Base-by-base conservation (phyloP, 2,113 vertebrate genomes). In the Sprattus sprattus region DNA sequence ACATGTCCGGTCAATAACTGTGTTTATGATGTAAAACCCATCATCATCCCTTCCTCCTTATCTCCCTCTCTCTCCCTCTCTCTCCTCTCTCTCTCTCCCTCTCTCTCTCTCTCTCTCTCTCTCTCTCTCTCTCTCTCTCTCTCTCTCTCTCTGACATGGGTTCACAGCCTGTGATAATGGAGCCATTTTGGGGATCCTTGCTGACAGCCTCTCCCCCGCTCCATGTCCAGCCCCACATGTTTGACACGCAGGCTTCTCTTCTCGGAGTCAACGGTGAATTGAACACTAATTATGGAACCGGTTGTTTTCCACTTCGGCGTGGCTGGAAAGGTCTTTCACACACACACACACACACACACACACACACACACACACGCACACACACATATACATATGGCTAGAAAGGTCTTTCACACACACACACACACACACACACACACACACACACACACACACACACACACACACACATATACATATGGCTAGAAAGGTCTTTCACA, bases 21-120 rank as follows among this genome's bases (percentile, higher is more conserved):
- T 78, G 60, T 64, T 64, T 71, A 10, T 78, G 71, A 78, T 78
- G 71, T 39, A 32, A 78, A 78, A 78, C 8, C 64, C 64, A 11
- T 32, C 64, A 71, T 60, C 78, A 9, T 28, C 39, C 39, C 39
- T 39, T 39, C 39, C 39, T 39, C 39, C 39, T 39, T 39, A 39
- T 28, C 75, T 80, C 82, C 71, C 18, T 49, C 49, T 49, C 49
- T 67, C 28, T 4, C 28, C 28, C 67, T 75, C 67, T 75, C 28
- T 64, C 57, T 60, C 20, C 20, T 22, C 57, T 64, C 57, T 64
- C 57, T 60, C 57, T 46, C 46, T 10, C 6, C 20, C 9, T 4
- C 20, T 64, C 20, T 64, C 57, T 22, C n/a, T 64, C 57, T 22
- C 57, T 64, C n/a, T n/a, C n/a, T n/a, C n/a, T 22, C 13, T 54